Evolutionary conservation across 1,140 invertebrate genomes (phyloP).

Genomic region (Tetragnatha versicolor): DNA sequence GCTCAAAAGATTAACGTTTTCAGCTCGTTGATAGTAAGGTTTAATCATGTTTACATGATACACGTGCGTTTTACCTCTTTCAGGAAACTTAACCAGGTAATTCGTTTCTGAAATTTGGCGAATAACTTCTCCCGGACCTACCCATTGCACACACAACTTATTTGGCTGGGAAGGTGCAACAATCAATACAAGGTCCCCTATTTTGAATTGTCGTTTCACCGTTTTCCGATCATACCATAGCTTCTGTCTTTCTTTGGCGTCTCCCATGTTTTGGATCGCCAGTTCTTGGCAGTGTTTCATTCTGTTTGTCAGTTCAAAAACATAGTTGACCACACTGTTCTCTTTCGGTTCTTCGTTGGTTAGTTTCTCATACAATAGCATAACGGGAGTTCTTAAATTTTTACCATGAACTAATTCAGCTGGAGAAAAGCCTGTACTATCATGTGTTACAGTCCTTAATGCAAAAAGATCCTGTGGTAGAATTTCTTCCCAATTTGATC

Average conservation of each 20-base stretch:
- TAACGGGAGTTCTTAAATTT: not conserved
- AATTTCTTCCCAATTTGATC: not conserved
- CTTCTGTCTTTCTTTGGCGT: slow-evolving; percentile 5
- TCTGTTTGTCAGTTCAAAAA: not conserved
- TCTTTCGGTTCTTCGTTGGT: not conserved
- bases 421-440: not conserved
- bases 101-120: slow-evolving; percentile 9
- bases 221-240: not conserved
- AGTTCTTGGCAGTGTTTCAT: slow-evolving; percentile 11
- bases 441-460: not conserved
- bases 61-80: not conserved
- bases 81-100: not conserved
- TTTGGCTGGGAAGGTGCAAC: not conserved
- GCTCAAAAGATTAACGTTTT: slow-evolving; percentile 5
- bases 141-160: slow-evolving; percentile 6
- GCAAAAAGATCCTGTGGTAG: not conserved
- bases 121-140: not conserved
- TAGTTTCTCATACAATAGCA: slow-evolving; percentile 3
- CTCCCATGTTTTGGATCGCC: not conserved
- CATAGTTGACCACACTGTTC: not conserved
- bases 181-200: not conserved
- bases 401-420: not conserved
- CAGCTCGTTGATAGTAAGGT: not conserved
- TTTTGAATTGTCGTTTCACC: not conserved
- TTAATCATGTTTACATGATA: slow-evolving; percentile 25